Base-by-base conservation (phyloP, 2,888 invertebrate genomes). In the Zhuqinia jingwanae region DNA sequence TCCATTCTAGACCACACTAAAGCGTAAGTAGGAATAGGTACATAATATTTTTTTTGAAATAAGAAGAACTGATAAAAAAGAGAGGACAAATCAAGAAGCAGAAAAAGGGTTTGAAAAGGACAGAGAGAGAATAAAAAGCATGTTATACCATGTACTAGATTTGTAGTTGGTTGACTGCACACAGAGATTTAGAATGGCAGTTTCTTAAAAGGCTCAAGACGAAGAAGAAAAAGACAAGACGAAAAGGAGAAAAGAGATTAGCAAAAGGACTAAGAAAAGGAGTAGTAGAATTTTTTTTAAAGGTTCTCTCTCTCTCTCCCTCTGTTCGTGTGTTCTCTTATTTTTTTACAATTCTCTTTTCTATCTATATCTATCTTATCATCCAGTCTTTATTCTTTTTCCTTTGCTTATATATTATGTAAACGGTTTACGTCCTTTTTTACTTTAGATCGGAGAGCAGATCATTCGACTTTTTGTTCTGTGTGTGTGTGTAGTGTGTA, bases 161-260 rank as follows among this genome's bases (percentile, higher is more conserved):
- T 87, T 87, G 77, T 22, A 73, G 78, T 17, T 79, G 87, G 78
- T 87, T 87, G 87, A 87, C 60, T 87, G 82, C 82, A 87, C 87
- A 87, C 87, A 87, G 87, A 87, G 87, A 87, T 87, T 87, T 87
- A 70, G 83, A 87, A 87, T 87, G 87, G 87, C 87, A 87, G 87
- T 87, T 87, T 87, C 87, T 87, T 87, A 87, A 87, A 87, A 87
- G 87, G 87, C 87, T 87, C 82, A 70, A 78, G 76, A 50, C 27
- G 58, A 73, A 75, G 68, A 53, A 80, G 36, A 70, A 80, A 58
- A 80, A 80, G 86, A 87, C 77, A 81, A 77, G 70, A 82, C 81
- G 50, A 76, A 56, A 77, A 68, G 75, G 76, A 77, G 83, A 83
- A 87, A 82, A 87, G 87, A 83, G 87, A 87, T 87, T 87, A 87